Conservation (phyloP, 2,888 invertebrate genomes). For the Anoncus sp. region DNA sequence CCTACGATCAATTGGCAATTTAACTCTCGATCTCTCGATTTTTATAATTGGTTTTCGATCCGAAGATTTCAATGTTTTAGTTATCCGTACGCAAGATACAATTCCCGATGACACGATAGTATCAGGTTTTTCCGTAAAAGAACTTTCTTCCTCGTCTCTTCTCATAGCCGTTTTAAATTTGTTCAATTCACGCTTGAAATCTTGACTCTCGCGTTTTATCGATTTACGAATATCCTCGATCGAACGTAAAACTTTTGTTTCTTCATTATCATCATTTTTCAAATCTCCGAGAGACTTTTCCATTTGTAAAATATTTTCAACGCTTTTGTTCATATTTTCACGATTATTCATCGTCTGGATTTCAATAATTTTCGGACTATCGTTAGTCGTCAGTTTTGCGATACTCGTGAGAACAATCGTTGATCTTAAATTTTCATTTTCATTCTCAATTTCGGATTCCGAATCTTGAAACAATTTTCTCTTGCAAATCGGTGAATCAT, state of each 20-base stretch:
- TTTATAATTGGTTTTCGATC: constrained; percentile 53
- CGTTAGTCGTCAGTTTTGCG: constrained; percentile 38
- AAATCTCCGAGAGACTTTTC: constrained; percentile 21
- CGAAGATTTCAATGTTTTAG: constrained; percentile 56
- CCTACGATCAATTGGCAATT: constrained; percentile 68
- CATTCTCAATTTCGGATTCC: constrained; percentile 59
- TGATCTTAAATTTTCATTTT: constrained; percentile 47
- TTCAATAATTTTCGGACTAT: constrained; percentile 24
- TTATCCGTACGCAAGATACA: constrained; percentile 56
- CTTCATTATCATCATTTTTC: constrained; percentile 32
- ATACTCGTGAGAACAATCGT: constrained; percentile 47
- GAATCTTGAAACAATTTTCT: constrained; percentile 68
- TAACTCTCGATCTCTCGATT: constrained; percentile 61
- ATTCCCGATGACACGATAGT: constrained; percentile 33
- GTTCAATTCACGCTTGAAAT: constrained; percentile 53
- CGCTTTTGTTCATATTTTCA: constrained; percentile 11
- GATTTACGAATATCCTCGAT: constrained; percentile 75
- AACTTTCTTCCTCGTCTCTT: constrained; percentile 21
- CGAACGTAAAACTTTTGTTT: constrained; percentile 67
- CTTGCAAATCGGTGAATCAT: constrained; percentile 66
- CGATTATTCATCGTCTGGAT: constrained; percentile 44
- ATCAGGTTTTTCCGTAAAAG: constrained; percentile 16
- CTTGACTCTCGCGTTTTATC: constrained; percentile 64
- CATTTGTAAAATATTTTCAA: constrained; percentile 12
- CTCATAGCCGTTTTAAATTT: constrained; percentile 52